These are phyloP conservation scores for Seriola quinqueradiata DNA, from an alignment of 2,113 vertebrate genomes.

Conservation along the genomic window DNA sequence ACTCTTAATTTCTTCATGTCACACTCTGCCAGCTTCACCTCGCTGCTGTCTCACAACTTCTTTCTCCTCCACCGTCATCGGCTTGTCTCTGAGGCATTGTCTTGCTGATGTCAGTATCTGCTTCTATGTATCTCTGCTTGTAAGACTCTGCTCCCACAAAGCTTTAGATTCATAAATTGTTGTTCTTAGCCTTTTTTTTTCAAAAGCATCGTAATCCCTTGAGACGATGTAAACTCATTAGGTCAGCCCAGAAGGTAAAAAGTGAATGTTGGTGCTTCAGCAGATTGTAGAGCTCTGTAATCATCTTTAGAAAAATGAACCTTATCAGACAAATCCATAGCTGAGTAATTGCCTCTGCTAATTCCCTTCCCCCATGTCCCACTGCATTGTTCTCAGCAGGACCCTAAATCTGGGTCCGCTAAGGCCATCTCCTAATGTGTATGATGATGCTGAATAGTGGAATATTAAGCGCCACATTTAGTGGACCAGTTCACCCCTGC, in stretches of 20 bases:
- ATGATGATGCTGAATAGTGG: slow-evolving; percentile 64
- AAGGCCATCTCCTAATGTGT: slow-evolving; percentile 62
- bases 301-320: slow-evolving; percentile 67
- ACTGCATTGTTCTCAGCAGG: slow-evolving; percentile 73
- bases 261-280: slow-evolving; percentile 55
- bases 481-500: slow-evolving; percentile 39
- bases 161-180: slow-evolving; percentile 50
- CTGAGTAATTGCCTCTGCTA: slow-evolving; percentile 76
- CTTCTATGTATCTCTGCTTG: slow-evolving; percentile 23
- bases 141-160: slow-evolving; percentile 22
- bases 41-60: slow-evolving; percentile 24
- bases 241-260: slow-evolving; percentile 63
- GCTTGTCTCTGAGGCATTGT: slow-evolving; percentile 33
- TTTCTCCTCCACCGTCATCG: slow-evolving; percentile 21
- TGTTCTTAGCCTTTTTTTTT: slow-evolving; percentile 60
- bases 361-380: slow-evolving; percentile 59
- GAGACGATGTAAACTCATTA: slow-evolving; percentile 59
- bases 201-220: slow-evolving; percentile 36
- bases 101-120: slow-evolving; percentile 35
- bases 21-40: slow-evolving; percentile 47
- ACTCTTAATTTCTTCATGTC: slow-evolving; percentile 62
- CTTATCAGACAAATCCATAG: slow-evolving; percentile 72
- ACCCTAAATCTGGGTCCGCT: slow-evolving; percentile 59
- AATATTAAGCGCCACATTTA: slow-evolving; percentile 69
- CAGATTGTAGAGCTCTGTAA: slow-evolving; percentile 64